Conservation (phyloP, 2,797 vertebrate genomes). For the Babyrousa celebensis region DNA sequence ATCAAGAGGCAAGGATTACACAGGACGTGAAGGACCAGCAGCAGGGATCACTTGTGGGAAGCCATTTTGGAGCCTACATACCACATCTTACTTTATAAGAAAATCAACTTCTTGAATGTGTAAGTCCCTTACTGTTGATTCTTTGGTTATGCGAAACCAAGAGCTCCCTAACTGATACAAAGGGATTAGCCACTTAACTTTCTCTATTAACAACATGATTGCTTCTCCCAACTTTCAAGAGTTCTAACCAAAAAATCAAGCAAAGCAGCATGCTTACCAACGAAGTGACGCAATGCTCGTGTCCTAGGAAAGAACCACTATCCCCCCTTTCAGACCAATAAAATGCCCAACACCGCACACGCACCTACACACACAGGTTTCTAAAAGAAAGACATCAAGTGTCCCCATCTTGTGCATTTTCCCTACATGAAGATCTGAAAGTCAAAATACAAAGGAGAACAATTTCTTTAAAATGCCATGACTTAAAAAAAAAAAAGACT, state of each 20-base stretch:
- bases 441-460: background rate
- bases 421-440: background rate
- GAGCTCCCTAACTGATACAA: background rate
- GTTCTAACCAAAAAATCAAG: background rate
- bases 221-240: conserved; percentile 34
- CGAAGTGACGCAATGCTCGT: background rate
- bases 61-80: background rate
- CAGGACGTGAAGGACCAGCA: background rate
- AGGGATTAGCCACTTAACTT: background rate
- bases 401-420: background rate
- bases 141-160: background rate
- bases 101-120: background rate
- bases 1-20: background rate
- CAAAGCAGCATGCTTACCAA: background rate
- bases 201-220: background rate
- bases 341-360: background rate
- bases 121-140: background rate
- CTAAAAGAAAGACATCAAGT: background rate
- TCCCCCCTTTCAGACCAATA: background rate
- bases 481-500: conserved; percentile 25
- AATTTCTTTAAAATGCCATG: background rate
- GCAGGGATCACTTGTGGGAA: too few species aligned
- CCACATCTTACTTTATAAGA: background rate
- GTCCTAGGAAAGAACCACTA: background rate
- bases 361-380: background rate